A percentile compares a stretch with the other conserved stretches of the same genome.
These are phyloP conservation scores for Galerucella pusilla DNA, from an alignment of 2,888 invertebrate species.

Conservation along the genomic window DNA sequence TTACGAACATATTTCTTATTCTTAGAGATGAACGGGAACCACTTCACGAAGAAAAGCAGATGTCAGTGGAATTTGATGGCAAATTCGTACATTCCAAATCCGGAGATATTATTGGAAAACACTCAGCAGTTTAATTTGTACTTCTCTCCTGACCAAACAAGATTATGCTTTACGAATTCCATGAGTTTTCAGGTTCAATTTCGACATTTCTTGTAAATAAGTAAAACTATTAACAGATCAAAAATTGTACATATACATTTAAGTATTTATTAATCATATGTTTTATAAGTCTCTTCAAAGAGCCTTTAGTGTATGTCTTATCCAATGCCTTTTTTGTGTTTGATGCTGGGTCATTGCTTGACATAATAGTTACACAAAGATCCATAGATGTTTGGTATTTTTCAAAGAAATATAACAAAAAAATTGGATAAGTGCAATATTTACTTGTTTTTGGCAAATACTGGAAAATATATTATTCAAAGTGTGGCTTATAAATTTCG, in stretches of 20 bases:
- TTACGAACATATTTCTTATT: constrained; percentile 21
- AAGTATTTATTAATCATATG: neutral
- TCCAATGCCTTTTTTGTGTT: neutral
- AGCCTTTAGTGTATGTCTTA: neutral
- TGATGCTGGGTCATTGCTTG: neutral
- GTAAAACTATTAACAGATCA: neutral
- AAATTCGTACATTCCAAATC: constrained; percentile 85
- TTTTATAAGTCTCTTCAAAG: neutral
- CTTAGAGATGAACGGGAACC: constrained; percentile 85
- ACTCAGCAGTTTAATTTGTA: constrained; percentile 80
- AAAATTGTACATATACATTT: neutral
- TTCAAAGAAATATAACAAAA: no score
- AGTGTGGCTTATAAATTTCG: no score
- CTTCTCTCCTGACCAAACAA: neutral
- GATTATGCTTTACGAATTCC: neutral
- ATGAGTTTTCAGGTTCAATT: neutral
- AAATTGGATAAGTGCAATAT: no score
- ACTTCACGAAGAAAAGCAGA: constrained; percentile 77
- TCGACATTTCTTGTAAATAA: neutral
- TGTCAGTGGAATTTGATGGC: constrained; percentile 85
- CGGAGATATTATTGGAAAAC: constrained; percentile 87
- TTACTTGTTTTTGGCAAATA: no score
- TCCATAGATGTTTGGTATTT: no score
- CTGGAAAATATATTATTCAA: no score
- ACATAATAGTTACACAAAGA: no score